Conservation (phyloP, 2,113 vertebrate species). For the Lepisosteus oculatus region DNA sequence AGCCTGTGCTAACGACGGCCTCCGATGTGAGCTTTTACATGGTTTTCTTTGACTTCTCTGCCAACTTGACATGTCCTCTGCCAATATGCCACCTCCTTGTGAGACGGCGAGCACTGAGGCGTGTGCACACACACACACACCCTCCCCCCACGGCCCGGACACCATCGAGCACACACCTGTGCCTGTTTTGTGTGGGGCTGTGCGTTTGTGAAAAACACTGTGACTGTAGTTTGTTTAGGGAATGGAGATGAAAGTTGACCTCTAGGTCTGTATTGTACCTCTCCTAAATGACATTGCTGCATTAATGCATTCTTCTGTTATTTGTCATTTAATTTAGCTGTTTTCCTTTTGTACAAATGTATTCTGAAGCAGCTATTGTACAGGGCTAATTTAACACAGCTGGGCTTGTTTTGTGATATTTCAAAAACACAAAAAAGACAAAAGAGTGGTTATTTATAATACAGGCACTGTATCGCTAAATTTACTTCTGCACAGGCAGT, state of each 20-base stretch:
- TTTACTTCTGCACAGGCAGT: no score
- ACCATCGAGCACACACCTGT: slow-evolving; percentile 59
- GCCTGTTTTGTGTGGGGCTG: slow-evolving; percentile 47
- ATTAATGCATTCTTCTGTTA: slow-evolving; percentile 3
- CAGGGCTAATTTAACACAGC: neutral
- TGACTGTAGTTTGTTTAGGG: slow-evolving; percentile 62
- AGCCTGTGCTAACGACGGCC: no score
- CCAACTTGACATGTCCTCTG: no score
- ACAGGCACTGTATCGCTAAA: no score
- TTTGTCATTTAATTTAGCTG: neutral
- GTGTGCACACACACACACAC: slow-evolving; percentile 11
- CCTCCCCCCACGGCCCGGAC: slow-evolving; percentile 24
- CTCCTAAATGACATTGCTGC: slow-evolving; percentile 45
- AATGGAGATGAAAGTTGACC: slow-evolving; percentile 58
- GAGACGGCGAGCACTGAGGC: no score
- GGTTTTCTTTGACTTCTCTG: no score
- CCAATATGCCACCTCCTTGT: no score
- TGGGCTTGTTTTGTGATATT: neutral
- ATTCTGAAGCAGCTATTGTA: neutral
- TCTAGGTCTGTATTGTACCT: slow-evolving; percentile 52
- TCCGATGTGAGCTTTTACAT: no score
- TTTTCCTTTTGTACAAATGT: neutral
- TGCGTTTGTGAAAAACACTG: slow-evolving; percentile 35
- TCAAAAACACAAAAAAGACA: neutral
- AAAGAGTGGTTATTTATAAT: neutral